phyloP scores from a whole-genome alignment of 2,888 invertebrate genomes.

The Flexamia atlantica region DNA sequence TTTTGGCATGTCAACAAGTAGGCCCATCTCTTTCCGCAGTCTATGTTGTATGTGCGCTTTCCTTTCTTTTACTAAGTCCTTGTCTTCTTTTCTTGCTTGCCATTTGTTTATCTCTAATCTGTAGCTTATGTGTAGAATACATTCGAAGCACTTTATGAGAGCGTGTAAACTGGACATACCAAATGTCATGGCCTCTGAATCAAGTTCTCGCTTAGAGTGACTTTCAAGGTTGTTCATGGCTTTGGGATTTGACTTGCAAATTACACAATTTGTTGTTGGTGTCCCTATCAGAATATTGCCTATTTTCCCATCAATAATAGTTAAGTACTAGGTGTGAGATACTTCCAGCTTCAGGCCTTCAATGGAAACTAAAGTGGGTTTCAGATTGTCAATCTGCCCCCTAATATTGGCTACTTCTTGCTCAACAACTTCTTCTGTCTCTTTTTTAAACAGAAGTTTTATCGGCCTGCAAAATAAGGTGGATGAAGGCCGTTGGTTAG shows the following conservation, averaged over 20 bases:
- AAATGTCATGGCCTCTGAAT: neutral
- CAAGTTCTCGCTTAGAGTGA: constrained; percentile 11
- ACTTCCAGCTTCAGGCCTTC: neutral
- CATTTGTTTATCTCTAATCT: constrained; percentile 28
- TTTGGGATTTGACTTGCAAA: neutral
- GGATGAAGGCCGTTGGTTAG: constrained; percentile 17
- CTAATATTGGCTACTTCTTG: neutral
- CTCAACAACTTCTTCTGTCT: constrained; percentile 7
- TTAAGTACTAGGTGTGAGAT: neutral
- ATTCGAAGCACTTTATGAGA: constrained; percentile 21
- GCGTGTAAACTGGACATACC: constrained; percentile 22
- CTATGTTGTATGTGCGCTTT: neutral
- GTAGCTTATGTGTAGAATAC: constrained; percentile 22
- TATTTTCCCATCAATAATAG: constrained; percentile 21
- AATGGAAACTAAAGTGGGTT: neutral
- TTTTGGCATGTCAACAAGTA: constrained; percentile 18
- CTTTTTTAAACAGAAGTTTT: constrained; percentile 9
- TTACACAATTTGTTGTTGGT: neutral
- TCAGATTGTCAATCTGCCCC: neutral
- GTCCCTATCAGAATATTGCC: neutral
- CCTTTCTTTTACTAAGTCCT: neutral
- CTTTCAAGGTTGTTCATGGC: constrained; percentile 23
- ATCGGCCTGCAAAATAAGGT: constrained; percentile 20
- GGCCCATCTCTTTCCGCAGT: constrained; percentile 14
- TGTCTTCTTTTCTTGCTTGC: neutral